These are phyloP conservation scores for Allacma fusca DNA, from an alignment of 2,888 invertebrate species.

Conservation along the genomic window DNA sequence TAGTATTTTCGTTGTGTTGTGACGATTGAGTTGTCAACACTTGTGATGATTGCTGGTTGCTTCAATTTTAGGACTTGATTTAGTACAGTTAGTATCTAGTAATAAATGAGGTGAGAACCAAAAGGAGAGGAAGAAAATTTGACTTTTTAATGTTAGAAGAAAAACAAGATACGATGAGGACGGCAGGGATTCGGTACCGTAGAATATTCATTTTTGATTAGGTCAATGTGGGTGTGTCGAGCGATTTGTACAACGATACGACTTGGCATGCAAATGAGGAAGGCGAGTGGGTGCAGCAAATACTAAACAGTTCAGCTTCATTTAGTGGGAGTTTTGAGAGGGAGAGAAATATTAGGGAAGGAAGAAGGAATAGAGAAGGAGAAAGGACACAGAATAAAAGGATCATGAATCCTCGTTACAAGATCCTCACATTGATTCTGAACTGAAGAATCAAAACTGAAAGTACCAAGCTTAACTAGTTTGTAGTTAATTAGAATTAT, in stretches of 20 bases:
- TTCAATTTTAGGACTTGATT: slow-evolving; percentile 24
- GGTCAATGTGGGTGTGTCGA: slow-evolving; percentile 4
- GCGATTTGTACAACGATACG: neutral
- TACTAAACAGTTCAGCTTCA: too few relatives aligned
- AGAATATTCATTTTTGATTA: slow-evolving; percentile 16
- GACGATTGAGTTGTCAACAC: slow-evolving; percentile 34
- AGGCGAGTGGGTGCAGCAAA: neutral
- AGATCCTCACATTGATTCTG: slow-evolving; percentile 16
- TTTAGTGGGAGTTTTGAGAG: neutral
- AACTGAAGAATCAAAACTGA: slow-evolving; percentile 25
- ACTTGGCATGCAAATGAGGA: neutral
- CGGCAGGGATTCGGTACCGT: slow-evolving; percentile 29
- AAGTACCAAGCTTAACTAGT: slow-evolving; percentile 17
- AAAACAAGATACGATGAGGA: slow-evolving; percentile 18
- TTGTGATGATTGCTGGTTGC: slow-evolving; percentile 37
- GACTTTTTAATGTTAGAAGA: slow-evolving; percentile 4
- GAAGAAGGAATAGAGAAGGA: neutral
- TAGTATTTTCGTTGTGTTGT: slow-evolving; percentile 36
- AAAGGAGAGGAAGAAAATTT: slow-evolving; percentile 13
- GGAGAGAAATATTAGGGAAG: neutral
- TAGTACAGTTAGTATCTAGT: neutral
- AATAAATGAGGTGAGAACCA: slow-evolving; percentile 5
- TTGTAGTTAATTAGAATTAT: neutral
- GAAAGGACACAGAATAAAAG: neutral
- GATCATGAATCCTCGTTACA: neutral